phyloP scores from a whole-genome alignment of 2,888 invertebrate species.

The Pseudoips prasinana region DNA sequence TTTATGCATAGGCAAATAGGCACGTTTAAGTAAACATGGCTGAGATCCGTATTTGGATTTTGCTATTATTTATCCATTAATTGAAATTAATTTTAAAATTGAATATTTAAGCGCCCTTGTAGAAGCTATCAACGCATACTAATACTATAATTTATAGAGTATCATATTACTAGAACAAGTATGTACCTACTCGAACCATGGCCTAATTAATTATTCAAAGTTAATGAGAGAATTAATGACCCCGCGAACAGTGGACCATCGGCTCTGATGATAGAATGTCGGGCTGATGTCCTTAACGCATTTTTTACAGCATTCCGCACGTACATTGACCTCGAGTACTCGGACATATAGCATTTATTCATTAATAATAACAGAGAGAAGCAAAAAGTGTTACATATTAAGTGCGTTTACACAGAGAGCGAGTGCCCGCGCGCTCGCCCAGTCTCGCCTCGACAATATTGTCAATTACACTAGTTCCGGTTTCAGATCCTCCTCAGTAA shows the following conservation, averaged over 20 bases:
- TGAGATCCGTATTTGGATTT: not conserved
- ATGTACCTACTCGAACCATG: conserved; percentile 25
- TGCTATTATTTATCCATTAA: too few relatives aligned
- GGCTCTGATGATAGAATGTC: conserved; percentile 55
- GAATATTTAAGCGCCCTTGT: not conserved
- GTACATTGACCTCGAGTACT: conserved; percentile 73
- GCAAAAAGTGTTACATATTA: conserved; percentile 71
- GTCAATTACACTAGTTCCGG: conserved; percentile 73
- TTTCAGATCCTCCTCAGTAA: conserved; percentile 71
- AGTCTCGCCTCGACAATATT: conserved; percentile 40
- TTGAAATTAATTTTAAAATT: not conserved
- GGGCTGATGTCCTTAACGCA: conserved; percentile 68
- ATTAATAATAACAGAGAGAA: conserved; percentile 65
- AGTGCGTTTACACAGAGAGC: conserved; percentile 55
- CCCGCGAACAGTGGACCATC: conserved; percentile 48
- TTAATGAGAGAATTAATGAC: conserved; percentile 61
- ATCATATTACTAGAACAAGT: conserved; percentile 10
- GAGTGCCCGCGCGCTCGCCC: conserved; percentile 21
- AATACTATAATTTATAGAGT: conserved; percentile 5
- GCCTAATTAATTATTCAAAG: conserved; percentile 54
- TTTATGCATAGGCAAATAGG: conserved; percentile 13
- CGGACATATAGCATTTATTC: conserved; percentile 69
- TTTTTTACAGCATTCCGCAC: conserved; percentile 74
- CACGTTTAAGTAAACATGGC: not conserved
- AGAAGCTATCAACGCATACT: conserved; percentile 1